phyloP scores from a whole-genome alignment of 2,888 invertebrate genomes.

The Nomada ferruginata region DNA sequence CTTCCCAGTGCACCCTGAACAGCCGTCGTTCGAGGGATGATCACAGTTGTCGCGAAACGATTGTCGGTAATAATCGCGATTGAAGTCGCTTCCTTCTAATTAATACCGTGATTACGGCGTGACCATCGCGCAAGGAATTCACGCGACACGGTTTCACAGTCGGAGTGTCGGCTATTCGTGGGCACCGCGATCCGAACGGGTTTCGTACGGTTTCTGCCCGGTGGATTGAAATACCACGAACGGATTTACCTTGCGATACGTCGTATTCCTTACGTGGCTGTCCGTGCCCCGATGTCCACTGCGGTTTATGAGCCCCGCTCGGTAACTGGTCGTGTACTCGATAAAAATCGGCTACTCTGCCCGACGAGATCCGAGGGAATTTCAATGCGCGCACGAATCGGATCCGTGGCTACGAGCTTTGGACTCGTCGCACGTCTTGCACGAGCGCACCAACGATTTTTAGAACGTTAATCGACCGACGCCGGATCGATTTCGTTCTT shows the following conservation, averaged over 20 bases:
- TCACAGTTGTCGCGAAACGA: neutral
- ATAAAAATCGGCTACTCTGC: constrained; percentile 73
- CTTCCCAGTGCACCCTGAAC: too few species aligned
- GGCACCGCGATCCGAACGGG: constrained; percentile 35
- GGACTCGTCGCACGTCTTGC: constrained; percentile 68
- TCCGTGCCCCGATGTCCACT: constrained; percentile 68
- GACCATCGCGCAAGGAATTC: constrained; percentile 39
- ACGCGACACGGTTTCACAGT: constrained; percentile 51
- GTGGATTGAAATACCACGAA: constrained; percentile 62
- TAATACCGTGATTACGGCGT: constrained; percentile 12
- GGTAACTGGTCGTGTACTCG: constrained; percentile 72
- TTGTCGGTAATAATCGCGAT: neutral
- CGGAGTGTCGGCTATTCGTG: constrained; percentile 13
- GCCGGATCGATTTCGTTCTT: constrained; percentile 40
- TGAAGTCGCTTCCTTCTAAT: neutral
- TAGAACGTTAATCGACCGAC: constrained; percentile 61
- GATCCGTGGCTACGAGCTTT: constrained; percentile 46
- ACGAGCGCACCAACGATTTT: constrained; percentile 63
- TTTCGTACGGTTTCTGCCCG: constrained; percentile 58
- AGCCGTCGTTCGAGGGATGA: neutral
- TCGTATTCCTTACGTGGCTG: constrained; percentile 69
- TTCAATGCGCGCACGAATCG: constrained; percentile 72
- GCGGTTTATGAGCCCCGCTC: constrained; percentile 70
- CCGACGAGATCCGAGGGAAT: constrained; percentile 68
- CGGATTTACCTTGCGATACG: constrained; percentile 61